Evolutionary conservation across 2,797 vertebrate genomes (phyloP).

Genomic region (Neosilurus hyrtlii): DNA sequence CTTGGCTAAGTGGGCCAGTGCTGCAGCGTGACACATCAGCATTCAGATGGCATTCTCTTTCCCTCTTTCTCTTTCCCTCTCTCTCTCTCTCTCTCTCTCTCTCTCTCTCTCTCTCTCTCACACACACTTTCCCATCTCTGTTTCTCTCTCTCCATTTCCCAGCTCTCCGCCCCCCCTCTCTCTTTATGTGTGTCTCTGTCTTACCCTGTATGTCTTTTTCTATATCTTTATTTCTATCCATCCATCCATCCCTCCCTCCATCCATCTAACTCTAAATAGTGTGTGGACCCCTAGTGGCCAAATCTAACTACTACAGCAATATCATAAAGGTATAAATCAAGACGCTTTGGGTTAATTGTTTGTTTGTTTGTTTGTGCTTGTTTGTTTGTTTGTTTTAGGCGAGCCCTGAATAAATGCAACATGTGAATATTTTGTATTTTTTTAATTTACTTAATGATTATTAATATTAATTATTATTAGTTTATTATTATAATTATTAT

Average conservation of each 20-base stretch:
- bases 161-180: not conserved
- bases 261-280: not conserved
- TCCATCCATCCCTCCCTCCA: not conserved
- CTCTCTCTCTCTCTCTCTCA: not conserved
- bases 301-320: slow-evolving; percentile 49
- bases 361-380: not conserved
- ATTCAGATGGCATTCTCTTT: slow-evolving; percentile 68
- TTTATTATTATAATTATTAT: too few species aligned
- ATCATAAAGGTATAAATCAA: not conserved
- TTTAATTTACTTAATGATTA: too few species aligned
- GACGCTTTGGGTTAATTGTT: not conserved
- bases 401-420: too few species aligned
- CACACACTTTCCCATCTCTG: too few species aligned
- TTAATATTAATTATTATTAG: too few species aligned
- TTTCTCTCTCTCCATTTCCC: not conserved
- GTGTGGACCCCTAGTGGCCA: slow-evolving; percentile 46
- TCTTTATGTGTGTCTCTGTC: too few species aligned
- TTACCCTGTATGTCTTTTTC: not conserved
- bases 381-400: too few species aligned
- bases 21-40: slow-evolving; percentile 81
- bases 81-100: slow-evolving; percentile 24
- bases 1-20: slow-evolving; percentile 77
- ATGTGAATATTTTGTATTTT: too few species aligned
- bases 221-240: too few species aligned
- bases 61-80: slow-evolving; percentile 18